Percentiles rank a stretch among this genome's conserved stretches.
These are phyloP conservation scores for Drosophila pseudotakahashii DNA, from an alignment of 2,888 invertebrate species.

Conservation along the genomic window DNA sequence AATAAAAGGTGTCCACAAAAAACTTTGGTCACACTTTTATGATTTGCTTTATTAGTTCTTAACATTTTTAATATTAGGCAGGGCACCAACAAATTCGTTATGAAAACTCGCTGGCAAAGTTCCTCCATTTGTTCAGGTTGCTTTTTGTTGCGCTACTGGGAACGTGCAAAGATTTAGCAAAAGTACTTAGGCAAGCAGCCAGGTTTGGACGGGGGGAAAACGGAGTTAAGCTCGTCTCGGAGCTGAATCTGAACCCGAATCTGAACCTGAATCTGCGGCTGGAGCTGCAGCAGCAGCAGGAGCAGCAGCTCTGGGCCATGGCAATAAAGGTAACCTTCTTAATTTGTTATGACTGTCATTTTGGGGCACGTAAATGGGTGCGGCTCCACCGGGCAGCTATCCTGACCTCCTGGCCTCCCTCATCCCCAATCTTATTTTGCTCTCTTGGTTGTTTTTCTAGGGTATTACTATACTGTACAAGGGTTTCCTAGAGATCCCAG, in stretches of 20 bases:
- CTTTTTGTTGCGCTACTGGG: constrained; percentile 18
- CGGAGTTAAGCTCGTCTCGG: constrained; percentile 17
- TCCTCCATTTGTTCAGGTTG: constrained; percentile 19
- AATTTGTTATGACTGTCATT: constrained; percentile 77
- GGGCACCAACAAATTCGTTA: neutral
- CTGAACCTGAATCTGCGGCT: constrained; percentile 1
- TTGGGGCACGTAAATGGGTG: constrained; percentile 63
- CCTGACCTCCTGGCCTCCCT: neutral
- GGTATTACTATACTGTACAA: neutral
- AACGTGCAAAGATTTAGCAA: constrained; percentile 55
- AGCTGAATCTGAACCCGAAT: constrained; percentile 25
- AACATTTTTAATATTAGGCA: neutral
- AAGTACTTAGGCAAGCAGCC: constrained; percentile 54
- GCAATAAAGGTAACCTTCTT: constrained; percentile 69
- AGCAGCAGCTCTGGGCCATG: constrained; percentile 29
- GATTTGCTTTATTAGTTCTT: too few relatives aligned
- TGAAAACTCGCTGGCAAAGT: constrained; percentile 2
- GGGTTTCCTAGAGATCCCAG: neutral
- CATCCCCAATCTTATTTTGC: neutral
- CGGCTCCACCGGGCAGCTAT: constrained; percentile 45
- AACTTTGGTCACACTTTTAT: neutral
- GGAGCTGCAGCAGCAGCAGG: neutral
- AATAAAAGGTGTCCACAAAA: too few relatives aligned
- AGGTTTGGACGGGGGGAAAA: constrained; percentile 25
- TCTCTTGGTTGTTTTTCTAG: neutral